Evolutionary conservation across 2,888 invertebrate species (phyloP), one percentile per base, ranked within the genome.

Genomic region (Leptogaster cylindrica): DNA sequence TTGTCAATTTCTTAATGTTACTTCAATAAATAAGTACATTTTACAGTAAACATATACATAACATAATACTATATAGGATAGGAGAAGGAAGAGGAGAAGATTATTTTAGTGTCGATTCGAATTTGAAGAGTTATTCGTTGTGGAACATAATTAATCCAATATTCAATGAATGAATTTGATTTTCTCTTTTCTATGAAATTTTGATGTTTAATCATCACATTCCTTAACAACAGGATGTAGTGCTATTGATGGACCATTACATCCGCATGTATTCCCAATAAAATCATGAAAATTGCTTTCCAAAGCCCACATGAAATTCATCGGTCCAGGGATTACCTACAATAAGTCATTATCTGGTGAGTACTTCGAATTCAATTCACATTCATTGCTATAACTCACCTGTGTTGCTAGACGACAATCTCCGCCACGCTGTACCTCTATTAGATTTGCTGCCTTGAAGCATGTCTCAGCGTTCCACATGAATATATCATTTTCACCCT

Each of bases 201-300:
- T n/a, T n/a, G n/a, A n/a, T n/a, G n/a, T 50, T 65, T 65, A 65
- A 65, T 65, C 65, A 52, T 52, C 52, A 20, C 65, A 65, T 41
- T 65, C 82, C 67, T 84, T 84, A 65, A 85, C 82, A 55, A 87
- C 79, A 1, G 87, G 87, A 81, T 86, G 86, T 52, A 88, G 79
- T 27, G 83, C 78, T 68, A 87, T 84, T 28, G 84, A 85, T 23
- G 87, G 83, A n/a, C 87, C 88, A 68, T 84, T 81, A 74, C 87
- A 86, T 46, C 87, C 86, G 33, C 84, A 84, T 28, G 83, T 84
- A 70, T 86, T 84, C 3, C 83, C 78, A 70, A 88, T 83, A 74
- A 83, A 88, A 77, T 88, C 87, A 63, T 85, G 86, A 82, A 88
- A 87, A 76, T 88, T 88, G 73, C 86, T 86, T 74, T 88, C 88